These are phyloP conservation scores for Emydura subglobosa DNA, from an alignment of 2,113 vertebrate species.

Conservation along the genomic window DNA sequence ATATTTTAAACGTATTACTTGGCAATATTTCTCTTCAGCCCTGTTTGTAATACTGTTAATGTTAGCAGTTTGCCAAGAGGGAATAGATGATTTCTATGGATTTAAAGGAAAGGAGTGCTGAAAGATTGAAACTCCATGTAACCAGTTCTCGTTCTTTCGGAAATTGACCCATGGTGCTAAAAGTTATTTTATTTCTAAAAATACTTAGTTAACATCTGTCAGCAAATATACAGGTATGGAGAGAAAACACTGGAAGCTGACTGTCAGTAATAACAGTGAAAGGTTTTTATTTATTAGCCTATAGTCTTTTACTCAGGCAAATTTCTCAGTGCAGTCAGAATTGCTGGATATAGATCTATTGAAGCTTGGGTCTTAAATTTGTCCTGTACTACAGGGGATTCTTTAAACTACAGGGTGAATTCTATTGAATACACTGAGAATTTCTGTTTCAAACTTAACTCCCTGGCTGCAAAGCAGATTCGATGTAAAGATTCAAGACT, in stretches of 20 bases:
- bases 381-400: background rate
- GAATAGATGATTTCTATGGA: background rate
- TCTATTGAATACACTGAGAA: background rate
- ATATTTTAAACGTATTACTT: background rate
- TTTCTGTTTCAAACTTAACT: background rate
- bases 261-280: background rate
- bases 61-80: accelerated
- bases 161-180: background rate
- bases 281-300: background rate
- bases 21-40: background rate
- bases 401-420: background rate
- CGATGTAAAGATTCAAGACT: background rate
- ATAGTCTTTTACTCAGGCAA: background rate
- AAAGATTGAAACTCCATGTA: background rate
- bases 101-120: background rate
- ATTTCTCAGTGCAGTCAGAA: background rate
- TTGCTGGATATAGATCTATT: background rate
- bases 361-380: background rate
- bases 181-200: background rate
- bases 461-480: background rate
- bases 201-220: background rate
- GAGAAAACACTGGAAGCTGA: background rate
- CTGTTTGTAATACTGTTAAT: background rate
- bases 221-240: background rate
- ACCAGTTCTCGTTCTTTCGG: background rate